Base-by-base conservation (phyloP, 2,797 vertebrate genomes). In the Lophius americanus region DNA sequence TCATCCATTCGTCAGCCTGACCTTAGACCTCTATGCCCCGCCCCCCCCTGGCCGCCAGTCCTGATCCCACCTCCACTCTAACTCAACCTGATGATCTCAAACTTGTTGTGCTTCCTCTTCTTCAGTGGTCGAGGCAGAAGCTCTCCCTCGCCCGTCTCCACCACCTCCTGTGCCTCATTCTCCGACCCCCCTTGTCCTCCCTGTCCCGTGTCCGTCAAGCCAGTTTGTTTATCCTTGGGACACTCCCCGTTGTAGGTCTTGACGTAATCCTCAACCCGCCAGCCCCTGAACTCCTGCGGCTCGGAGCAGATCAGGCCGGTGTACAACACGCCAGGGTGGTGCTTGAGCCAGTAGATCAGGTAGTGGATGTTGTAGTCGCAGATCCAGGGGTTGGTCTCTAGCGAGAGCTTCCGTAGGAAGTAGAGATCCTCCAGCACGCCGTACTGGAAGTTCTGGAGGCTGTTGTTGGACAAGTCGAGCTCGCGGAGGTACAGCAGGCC, bases 331-430 rank as follows among this genome's bases (percentile, higher is more conserved):
- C 92, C 94, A 1, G 96, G 96, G 78, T 99, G 98, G 69, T 96
- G 96, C 81, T 95, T 97, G 68, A 99, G 86, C 98, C 98, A 99
- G 86, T 99, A 99, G 90, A 95, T 94, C 90, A 99, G 92, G 86
- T 99, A 99, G 89, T 99, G 98, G 83, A 99, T 98, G 88, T 95
- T 96, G 90, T 98, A 99, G 89, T 99, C 98, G 59, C 98, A 99
- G 86, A 94, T 91, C 98, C 98, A 99, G 43, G 95, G 97, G 84
- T 99, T 99, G n/a, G 94, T 93, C 78, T 86, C 93, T 65, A 99
- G 91, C 60, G 85, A 93, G 11, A 99, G 89, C 73, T 91, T 94
- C 88, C 95, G 94, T 78, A 99, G 91, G 89, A 97, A 98, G 88
- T 99, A 99, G 60, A 99, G 92, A 79, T 99, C 96, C 89, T 99